Evolutionary conservation across 2,113 vertebrate species (phyloP).

Genomic region (Brachypteracias leptosomus): DNA sequence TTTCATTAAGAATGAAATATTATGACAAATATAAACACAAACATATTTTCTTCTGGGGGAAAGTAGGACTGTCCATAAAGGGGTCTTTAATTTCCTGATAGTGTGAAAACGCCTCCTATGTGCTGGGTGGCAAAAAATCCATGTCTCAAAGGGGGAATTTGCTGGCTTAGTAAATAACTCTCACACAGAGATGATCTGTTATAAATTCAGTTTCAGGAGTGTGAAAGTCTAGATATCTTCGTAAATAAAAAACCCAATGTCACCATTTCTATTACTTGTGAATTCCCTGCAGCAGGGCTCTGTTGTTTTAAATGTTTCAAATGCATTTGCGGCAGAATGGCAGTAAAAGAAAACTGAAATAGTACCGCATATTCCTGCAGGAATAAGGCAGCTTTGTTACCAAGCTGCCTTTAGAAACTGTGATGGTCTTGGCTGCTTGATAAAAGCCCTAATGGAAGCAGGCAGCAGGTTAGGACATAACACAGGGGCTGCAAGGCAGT

Average conservation of each 20-base stretch:
- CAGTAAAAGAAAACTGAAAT: not conserved
- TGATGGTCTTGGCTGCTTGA: not conserved
- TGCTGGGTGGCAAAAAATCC: not conserved
- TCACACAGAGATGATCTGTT: not conserved
- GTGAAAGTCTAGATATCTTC: not conserved
- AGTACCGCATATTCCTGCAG: not conserved
- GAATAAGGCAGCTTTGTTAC: not conserved
- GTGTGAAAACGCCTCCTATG: not conserved
- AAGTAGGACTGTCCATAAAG: not conserved
- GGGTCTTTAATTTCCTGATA: not conserved
- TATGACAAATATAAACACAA: not conserved
- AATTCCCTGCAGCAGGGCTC: not conserved
- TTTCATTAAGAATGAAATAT: constrained; percentile 7
- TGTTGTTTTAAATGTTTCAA: not conserved
- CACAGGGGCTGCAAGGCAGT: not conserved
- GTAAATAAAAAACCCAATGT: not conserved
- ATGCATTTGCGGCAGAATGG: not conserved
- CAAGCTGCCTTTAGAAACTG: not conserved
- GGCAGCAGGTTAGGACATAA: not conserved
- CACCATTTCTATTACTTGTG: not conserved
- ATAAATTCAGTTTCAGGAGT: not conserved
- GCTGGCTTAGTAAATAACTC: not conserved
- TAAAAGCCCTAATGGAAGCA: not conserved
- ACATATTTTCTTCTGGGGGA: not conserved
- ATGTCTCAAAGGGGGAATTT: not conserved